These are phyloP conservation scores for Embiotoca jacksoni DNA, from an alignment of 2,113 vertebrate species.

Conservation along the genomic window DNA sequence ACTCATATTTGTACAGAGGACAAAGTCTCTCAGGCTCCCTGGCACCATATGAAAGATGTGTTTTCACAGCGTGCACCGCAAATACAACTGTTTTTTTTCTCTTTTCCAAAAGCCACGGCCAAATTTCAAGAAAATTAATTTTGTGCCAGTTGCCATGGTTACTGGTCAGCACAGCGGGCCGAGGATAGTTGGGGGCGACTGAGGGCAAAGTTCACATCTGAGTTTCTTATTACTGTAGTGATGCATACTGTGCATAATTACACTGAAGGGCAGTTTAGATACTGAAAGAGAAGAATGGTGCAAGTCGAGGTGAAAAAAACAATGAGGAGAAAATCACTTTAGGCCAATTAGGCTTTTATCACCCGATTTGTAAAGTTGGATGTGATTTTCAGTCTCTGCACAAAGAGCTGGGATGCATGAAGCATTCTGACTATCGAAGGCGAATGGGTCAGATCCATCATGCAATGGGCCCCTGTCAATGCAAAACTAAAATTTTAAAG, in stretches of 20 bases:
- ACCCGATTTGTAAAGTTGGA: not conserved
- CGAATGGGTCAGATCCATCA: too few species aligned
- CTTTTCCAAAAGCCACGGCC: constrained; percentile 21
- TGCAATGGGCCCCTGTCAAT: too few species aligned
- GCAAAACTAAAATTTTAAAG: too few species aligned
- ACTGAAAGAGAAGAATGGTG: constrained; percentile 1
- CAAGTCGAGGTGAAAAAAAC: not conserved
- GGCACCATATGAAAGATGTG: constrained; percentile 69
- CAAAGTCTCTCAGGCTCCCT: constrained; percentile 63
- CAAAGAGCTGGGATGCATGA: too few species aligned
- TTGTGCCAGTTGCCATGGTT: constrained; percentile 62
- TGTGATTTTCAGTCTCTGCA: not conserved
- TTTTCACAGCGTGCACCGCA: constrained; percentile 56
- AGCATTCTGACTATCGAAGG: too few species aligned
- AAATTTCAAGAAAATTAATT: constrained; percentile 55
- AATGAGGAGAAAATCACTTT: not conserved
- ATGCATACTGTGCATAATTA: constrained; percentile 21
- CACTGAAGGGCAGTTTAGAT: constrained; percentile 3
- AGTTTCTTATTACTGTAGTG: constrained; percentile 23
- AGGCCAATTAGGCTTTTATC: not conserved
- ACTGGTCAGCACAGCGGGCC: constrained; percentile 17
- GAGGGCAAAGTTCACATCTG: constrained; percentile 38
- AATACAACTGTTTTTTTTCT: constrained; percentile 58
- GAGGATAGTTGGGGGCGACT: constrained; percentile 1
- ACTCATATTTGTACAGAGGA: constrained; percentile 70